Conservation (phyloP, 64 coral and sea anemone species). For the Montipora sp. region DNA sequence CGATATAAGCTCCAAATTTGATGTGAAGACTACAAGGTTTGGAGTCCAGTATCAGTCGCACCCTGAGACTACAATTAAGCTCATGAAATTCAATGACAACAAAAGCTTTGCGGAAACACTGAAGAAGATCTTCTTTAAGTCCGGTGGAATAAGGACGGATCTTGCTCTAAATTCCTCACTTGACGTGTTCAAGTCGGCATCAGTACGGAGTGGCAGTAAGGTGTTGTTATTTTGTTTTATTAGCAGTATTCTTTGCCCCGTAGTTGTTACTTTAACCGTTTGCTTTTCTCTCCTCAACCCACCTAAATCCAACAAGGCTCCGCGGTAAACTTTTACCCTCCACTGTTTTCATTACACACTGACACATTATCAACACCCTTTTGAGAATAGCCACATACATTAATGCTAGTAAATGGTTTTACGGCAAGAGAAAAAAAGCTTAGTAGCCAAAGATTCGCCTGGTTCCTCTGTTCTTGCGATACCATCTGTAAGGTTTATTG, state of each 20-base stretch:
- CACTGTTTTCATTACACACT: too few species aligned
- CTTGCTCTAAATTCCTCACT: constrained; percentile 71
- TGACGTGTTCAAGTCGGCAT: constrained; percentile 72
- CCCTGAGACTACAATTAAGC: constrained; percentile 65
- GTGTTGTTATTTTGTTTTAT: background rate
- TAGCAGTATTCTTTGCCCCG: background rate
- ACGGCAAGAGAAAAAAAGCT: too few species aligned
- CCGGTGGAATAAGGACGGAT: constrained; percentile 79
- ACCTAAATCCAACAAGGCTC: too few species aligned
- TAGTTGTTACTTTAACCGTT: too few species aligned
- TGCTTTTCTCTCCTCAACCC: too few species aligned
- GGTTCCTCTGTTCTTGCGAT: too few species aligned
- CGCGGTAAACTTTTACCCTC: too few species aligned
- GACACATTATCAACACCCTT: too few species aligned
- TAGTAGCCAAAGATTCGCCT: too few species aligned
- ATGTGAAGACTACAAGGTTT: constrained; percentile 66
- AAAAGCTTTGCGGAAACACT: constrained; percentile 40
- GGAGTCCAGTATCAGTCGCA: constrained; percentile 77
- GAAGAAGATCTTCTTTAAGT: constrained; percentile 72
- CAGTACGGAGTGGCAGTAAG: constrained; percentile 57
- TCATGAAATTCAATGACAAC: constrained; percentile 55
- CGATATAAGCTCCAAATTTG: constrained; percentile 60
- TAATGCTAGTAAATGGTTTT: too few species aligned
- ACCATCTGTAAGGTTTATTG: too few species aligned
- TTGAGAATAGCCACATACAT: too few species aligned